Percentiles rank a stretch among this genome's conserved stretches.
phyloP scores from a whole-genome alignment of 1,140 invertebrate genomes.

The Araneus ventricosus region DNA sequence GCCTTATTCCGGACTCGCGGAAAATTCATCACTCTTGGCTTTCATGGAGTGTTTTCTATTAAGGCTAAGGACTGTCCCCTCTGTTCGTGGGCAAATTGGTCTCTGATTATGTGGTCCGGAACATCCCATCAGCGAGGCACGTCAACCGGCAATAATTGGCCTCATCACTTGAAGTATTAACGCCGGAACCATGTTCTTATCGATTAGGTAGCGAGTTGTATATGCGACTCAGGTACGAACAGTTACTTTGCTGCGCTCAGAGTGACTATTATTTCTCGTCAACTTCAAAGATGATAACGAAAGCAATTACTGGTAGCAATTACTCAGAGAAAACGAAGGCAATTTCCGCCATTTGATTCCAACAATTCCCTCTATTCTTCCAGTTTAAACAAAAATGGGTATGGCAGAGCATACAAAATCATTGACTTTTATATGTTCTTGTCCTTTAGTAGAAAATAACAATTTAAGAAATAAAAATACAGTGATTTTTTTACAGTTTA shows the following conservation, averaged over 20 bases:
- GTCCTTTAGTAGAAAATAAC: too few relatives aligned
- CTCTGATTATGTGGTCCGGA: constrained; percentile 75
- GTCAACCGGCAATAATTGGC: constrained; percentile 73
- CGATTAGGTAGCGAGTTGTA: constrained; percentile 50
- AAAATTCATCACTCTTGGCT: constrained; percentile 55
- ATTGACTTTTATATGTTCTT: too few relatives aligned
- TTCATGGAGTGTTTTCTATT: constrained; percentile 59
- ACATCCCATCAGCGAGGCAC: constrained; percentile 71
- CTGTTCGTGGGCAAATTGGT: constrained; percentile 52
- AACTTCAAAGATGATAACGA: constrained; percentile 28
- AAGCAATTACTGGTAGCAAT: constrained; percentile 7
- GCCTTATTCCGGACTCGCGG: background rate
- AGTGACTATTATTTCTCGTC: constrained; percentile 34
- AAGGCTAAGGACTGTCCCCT: constrained; percentile 7
- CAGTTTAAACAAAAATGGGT: too few relatives aligned
- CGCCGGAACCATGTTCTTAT: constrained; percentile 46
- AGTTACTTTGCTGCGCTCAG: constrained; percentile 3
- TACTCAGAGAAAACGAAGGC: background rate
- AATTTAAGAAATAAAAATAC: too few relatives aligned
- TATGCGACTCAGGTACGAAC: constrained; percentile 32
- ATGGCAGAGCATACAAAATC: too few relatives aligned
- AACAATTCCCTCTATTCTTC: background rate
- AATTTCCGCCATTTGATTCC: background rate
- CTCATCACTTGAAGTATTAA: constrained; percentile 74
- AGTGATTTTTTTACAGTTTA: too few relatives aligned